These are phyloP conservation scores for Malurus splendens DNA, from an alignment of 2,797 vertebrate genomes.

Conservation along the genomic window DNA sequence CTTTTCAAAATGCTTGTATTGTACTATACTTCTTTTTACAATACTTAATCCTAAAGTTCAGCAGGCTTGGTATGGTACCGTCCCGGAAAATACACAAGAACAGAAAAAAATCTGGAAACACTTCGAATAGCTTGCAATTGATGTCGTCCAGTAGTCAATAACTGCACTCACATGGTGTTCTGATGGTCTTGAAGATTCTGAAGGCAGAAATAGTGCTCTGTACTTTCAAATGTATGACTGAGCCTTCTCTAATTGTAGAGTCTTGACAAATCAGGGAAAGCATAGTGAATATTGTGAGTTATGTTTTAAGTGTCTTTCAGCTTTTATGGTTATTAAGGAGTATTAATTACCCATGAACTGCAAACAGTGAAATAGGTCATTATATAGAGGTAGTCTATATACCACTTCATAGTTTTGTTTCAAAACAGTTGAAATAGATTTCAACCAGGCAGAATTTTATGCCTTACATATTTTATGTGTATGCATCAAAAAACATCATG, in stretches of 20 bases:
- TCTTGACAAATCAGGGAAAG: not conserved
- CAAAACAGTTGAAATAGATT: not conserved
- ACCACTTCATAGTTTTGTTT: not conserved
- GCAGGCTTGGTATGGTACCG: accelerated
- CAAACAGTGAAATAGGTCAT: not conserved
- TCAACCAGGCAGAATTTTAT: not conserved
- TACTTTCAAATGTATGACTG: not conserved
- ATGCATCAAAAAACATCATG: not conserved
- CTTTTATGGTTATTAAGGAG: not conserved
- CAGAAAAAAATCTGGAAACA: not conserved
- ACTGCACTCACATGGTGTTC: not conserved
- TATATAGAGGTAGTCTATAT: not conserved
- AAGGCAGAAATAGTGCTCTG: not conserved
- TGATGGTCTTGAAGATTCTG: not conserved
- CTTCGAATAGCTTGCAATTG: not conserved
- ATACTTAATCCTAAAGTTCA: not conserved
- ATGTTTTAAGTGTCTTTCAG: not conserved
- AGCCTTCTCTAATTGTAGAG: not conserved
- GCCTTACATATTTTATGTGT: not conserved
- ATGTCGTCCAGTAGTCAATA: not conserved
- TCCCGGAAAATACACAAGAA: not conserved
- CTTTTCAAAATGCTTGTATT: not conserved
- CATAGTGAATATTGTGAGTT: not conserved
- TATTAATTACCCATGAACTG: not conserved
- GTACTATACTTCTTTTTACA: not conserved